phyloP scores from a whole-genome alignment of 1,140 invertebrate genomes.

The Agrilus planipennis region DNA sequence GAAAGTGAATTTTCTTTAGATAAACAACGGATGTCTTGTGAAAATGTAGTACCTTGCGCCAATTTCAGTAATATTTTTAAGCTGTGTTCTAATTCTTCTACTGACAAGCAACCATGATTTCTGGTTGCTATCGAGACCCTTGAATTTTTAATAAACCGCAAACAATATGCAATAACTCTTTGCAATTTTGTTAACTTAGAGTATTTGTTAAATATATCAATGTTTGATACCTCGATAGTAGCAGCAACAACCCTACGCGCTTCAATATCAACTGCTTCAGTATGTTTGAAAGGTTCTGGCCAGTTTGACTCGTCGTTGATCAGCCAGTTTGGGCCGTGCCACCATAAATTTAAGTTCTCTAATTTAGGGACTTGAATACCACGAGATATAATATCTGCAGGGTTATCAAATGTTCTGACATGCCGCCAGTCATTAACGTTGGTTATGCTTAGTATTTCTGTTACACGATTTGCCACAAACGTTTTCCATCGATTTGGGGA shows the following conservation, averaged over 20 bases:
- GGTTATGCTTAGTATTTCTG: constrained; percentile 22
- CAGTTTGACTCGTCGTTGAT: background rate
- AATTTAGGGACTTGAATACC: constrained; percentile 6
- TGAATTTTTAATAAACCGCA: background rate
- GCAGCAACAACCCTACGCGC: background rate
- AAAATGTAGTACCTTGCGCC: constrained; percentile 4
- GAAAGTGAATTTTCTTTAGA: constrained; percentile 1
- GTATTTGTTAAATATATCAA: background rate
- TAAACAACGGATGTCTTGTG: constrained; percentile 6
- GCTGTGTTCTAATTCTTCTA: constrained; percentile 5
- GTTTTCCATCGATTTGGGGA: constrained; percentile 9
- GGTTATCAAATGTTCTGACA: constrained; percentile 18
- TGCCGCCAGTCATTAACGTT: constrained; percentile 16
- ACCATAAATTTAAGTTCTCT: background rate
- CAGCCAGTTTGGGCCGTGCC: background rate
- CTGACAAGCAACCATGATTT: background rate
- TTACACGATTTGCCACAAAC: constrained; percentile 28
- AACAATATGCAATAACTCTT: background rate
- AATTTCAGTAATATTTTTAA: background rate
- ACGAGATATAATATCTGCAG: constrained; percentile 22
- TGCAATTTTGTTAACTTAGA: background rate
- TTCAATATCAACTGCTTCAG: no score
- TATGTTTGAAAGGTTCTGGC: constrained; percentile 10
- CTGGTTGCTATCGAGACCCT: background rate
- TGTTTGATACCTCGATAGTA: background rate